Base-by-base conservation (phyloP, 2,797 vertebrate genomes). In the Philypnodon macrostomus region DNA sequence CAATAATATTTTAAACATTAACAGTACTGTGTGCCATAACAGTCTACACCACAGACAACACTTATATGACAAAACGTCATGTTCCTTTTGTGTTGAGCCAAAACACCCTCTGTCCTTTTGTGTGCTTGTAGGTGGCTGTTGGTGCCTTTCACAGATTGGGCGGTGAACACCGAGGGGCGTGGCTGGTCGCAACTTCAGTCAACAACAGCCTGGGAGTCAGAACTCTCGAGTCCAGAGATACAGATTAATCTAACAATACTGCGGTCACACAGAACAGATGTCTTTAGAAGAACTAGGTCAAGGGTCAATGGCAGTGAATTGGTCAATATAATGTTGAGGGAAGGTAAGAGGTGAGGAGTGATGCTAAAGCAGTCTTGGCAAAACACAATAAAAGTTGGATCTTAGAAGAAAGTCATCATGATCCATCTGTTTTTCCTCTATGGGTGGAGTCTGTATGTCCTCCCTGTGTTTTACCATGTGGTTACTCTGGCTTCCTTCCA, bases 21-120 rank as follows among this genome's bases (percentile, higher is more conserved):
- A 30, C 41, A 44, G 26, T 44, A 12, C 13, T 44, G 41, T 44
- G 26, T 44, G 41, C 10, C 17, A 15, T 41, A 44, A 44, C 41
- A 44, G 15, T 2, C 13, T 14, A 1, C 8, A 5, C 13, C 26
- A 44, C 13, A 16, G 24, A 3, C 5, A 4, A 11, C 2, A 29
- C 24, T 8, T 5, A 40, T 17, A 15, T 42, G 26, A 44, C 9
- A 5, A 5, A 29, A 30, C 41, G n/a, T 11, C 7, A 6, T 17
- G 26, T 29, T 5, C 6, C 10, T 30, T 44, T 18, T 17, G 26
- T 17, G 40, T 40, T 26, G 13, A 1, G 21, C n/a, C 37, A 13
- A 1, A 27, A 10, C 23, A 29, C 16, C 3, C 30, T 11, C 21
- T 7, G 4, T n/a, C 11, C 3, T 11, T 39, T 13, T 14, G 5